These are phyloP conservation scores for Drosophila busckii DNA, from an alignment of 1,140 invertebrate species.

Conservation along the genomic window DNA sequence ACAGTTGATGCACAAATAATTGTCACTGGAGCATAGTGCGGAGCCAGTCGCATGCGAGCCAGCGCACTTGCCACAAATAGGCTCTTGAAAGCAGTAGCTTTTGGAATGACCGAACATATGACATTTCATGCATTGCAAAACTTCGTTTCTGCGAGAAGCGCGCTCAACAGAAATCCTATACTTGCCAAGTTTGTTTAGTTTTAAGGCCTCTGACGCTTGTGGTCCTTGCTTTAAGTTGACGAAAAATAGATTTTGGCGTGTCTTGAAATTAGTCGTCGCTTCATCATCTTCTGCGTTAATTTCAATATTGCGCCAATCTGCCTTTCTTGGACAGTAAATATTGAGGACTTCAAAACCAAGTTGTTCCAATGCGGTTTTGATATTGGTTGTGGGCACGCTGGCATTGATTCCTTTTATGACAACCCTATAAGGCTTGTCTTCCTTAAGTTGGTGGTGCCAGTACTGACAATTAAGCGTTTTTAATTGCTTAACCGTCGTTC, in stretches of 20 bases:
- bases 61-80: constrained; percentile 15
- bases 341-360: constrained; percentile 6
- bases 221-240: background rate
- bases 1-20: constrained; percentile 2
- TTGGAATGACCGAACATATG: constrained; percentile 24
- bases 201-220: background rate
- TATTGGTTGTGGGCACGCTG: constrained; percentile 4
- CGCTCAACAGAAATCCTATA: constrained; percentile 11
- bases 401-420: constrained; percentile 8
- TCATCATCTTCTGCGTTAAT: background rate
- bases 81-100: constrained; percentile 20
- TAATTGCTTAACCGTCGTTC: constrained; percentile 1
- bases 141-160: constrained; percentile 11
- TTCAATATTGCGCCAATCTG: constrained; percentile 2
- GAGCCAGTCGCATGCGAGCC: constrained; percentile 6
- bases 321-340: constrained; percentile 15
- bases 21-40: background rate
- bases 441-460: constrained; percentile 18
- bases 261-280: background rate
- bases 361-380: background rate
- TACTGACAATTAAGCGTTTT: constrained; percentile 9
- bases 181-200: constrained; percentile 12
- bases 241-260: background rate
- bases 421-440: constrained; percentile 12
- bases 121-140: constrained; percentile 16